These are phyloP conservation scores for Scrobipalpa atriplicella DNA, from an alignment of 2,888 invertebrate species.

Conservation along the genomic window DNA sequence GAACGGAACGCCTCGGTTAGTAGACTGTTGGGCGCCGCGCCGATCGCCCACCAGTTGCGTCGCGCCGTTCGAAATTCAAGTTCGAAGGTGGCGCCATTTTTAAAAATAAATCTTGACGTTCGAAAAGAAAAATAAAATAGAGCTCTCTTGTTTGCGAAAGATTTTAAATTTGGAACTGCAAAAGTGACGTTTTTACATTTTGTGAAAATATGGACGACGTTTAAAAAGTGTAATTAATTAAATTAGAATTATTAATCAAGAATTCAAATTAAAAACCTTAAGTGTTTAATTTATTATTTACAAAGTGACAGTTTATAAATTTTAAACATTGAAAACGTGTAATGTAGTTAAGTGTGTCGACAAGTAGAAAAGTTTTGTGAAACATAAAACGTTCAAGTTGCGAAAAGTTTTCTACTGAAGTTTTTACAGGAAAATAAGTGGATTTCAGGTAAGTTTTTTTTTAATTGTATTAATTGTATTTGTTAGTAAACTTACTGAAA, in stretches of 20 bases:
- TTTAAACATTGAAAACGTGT: not conserved
- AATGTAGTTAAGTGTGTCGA: not conserved
- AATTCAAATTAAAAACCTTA: not conserved
- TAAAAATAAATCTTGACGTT: slow-evolving; percentile 24
- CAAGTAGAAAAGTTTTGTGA: not conserved
- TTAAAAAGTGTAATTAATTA: not conserved
- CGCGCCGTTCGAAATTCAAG: slow-evolving; percentile 47
- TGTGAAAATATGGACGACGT: not conserved
- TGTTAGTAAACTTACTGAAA: too few species aligned
- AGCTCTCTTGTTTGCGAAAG: not conserved
- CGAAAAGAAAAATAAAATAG: slow-evolving; percentile 11
- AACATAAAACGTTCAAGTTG: not conserved
- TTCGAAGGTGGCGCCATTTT: slow-evolving; percentile 41
- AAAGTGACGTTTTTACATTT: not conserved
- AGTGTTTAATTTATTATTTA: not conserved
- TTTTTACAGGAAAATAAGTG: not conserved
- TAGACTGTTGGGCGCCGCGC: slow-evolving; percentile 59
- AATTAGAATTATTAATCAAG: too few species aligned
- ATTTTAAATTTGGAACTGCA: not conserved
- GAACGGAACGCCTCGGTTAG: slow-evolving; percentile 40
- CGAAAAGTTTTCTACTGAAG: not conserved
- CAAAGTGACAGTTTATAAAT: not conserved
- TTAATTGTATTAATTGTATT: not conserved
- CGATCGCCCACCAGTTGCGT: slow-evolving; percentile 61
- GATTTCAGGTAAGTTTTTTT: not conserved